A percentile compares a stretch with the other conserved stretches of the same genome.
These are phyloP conservation scores for Aphidius ervi DNA, from an alignment of 1,140 invertebrate species.

Conservation along the genomic window DNA sequence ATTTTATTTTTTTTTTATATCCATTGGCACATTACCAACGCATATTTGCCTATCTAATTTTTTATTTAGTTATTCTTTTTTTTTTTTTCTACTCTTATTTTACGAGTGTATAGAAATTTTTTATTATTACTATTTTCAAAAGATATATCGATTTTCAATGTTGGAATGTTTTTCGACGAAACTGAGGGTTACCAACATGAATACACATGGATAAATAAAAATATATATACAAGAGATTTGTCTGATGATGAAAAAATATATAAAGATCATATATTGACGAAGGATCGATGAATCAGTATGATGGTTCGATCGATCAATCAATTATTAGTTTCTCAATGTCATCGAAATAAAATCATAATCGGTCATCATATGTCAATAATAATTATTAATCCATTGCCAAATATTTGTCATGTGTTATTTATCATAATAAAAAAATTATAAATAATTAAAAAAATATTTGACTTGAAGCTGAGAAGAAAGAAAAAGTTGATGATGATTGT, in stretches of 20 bases:
- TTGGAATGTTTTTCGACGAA: not conserved
- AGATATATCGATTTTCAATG: not conserved
- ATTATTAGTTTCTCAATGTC: constrained; percentile 22
- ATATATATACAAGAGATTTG: not conserved
- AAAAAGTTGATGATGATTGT: too few species aligned
- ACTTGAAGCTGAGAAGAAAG: too few species aligned
- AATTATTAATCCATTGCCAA: too few species aligned
- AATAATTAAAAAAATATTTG: too few species aligned
- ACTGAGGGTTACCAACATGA: not conserved
- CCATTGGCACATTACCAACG: constrained; percentile 27
- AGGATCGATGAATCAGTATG: constrained; percentile 10
- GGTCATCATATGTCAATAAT: too few species aligned
- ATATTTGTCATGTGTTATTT: too few species aligned
- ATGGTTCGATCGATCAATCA: constrained; percentile 34
- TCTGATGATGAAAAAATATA: not conserved
- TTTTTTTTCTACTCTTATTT: constrained; percentile 14
- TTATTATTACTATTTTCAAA: not conserved
- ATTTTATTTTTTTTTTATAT: constrained; percentile 15
- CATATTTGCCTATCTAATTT: not conserved
- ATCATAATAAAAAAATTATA: too few species aligned
- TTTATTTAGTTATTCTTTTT: too few species aligned
- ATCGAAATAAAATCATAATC: too few species aligned
- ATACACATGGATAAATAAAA: not conserved
- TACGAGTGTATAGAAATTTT: too few species aligned
- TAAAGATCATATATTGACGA: not conserved